phyloP scores from a whole-genome alignment of 2,888 invertebrate genomes.

The Eucera pruinosa region DNA sequence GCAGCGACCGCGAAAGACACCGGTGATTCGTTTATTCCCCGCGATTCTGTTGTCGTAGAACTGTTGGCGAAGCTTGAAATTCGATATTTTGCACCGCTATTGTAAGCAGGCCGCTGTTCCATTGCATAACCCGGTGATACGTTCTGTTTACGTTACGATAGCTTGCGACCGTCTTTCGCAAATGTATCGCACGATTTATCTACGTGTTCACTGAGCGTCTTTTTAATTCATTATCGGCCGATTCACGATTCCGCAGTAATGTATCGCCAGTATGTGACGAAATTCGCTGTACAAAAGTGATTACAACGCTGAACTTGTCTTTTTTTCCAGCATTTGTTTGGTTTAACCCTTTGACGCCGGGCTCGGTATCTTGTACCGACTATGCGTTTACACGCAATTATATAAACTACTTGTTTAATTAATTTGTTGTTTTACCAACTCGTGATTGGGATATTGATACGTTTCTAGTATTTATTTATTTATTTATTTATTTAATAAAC shows the following conservation, averaged over 20 bases:
- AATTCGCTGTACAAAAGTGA: background rate
- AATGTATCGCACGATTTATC: constrained; percentile 21
- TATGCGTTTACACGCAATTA: too few relatives aligned
- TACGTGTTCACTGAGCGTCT: background rate
- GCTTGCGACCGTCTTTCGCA: constrained; percentile 5
- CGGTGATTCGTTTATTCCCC: constrained; percentile 20
- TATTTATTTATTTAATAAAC: too few relatives aligned
- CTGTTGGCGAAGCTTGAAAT: constrained; percentile 25
- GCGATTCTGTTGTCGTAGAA: constrained; percentile 9
- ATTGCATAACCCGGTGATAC: constrained; percentile 50
- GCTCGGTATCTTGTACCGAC: too few relatives aligned
- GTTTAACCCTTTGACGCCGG: too few relatives aligned
- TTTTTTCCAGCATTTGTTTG: background rate
- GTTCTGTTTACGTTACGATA: constrained; percentile 42
- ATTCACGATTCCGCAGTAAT: background rate
- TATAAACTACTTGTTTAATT: too few relatives aligned
- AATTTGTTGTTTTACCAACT: too few relatives aligned
- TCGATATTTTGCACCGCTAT: constrained; percentile 37
- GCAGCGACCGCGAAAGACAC: constrained; percentile 15
- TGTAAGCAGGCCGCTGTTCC: constrained; percentile 40
- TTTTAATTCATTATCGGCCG: constrained; percentile 5
- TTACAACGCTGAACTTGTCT: background rate
- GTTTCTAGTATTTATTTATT: too few relatives aligned
- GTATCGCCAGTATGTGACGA: background rate
- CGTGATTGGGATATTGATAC: too few relatives aligned